Conservation (phyloP, 2,888 invertebrate genomes). For the Eledone cirrhosa region DNA sequence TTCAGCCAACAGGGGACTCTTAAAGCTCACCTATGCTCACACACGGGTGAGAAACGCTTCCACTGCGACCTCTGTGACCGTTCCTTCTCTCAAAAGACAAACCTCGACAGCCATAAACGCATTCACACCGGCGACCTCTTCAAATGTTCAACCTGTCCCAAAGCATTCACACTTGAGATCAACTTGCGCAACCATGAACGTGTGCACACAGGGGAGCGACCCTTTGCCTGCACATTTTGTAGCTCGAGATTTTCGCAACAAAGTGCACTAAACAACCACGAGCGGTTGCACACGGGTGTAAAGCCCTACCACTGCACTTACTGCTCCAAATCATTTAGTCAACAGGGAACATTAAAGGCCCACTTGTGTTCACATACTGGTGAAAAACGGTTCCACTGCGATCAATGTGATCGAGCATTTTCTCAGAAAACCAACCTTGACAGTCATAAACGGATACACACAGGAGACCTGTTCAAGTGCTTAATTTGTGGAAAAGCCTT, state of each 20-base stretch:
- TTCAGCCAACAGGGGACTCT: conserved; percentile 24
- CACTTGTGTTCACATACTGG: conserved; percentile 16
- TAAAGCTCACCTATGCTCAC: conserved; percentile 22
- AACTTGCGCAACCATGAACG: conserved; percentile 24
- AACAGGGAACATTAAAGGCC: conserved; percentile 12
- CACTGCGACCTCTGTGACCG: conserved; percentile 19
- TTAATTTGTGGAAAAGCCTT: conserved; percentile 18
- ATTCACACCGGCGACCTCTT: conserved; percentile 25
- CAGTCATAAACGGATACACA: background rate
- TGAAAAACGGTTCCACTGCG: conserved; percentile 16
- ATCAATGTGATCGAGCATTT: conserved; percentile 13
- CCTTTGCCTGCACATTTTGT: conserved; percentile 2
- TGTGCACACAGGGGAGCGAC: conserved; percentile 15
- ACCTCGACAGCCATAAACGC: conserved; percentile 25
- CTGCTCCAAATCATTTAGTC: conserved; percentile 19
- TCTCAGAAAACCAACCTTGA: conserved; percentile 17
- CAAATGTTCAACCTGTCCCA: conserved; percentile 19
- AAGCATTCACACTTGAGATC: conserved; percentile 10
- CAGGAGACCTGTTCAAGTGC: conserved; percentile 19
- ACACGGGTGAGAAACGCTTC: conserved; percentile 16
- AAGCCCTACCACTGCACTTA: conserved; percentile 23
- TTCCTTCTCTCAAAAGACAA: conserved; percentile 16
- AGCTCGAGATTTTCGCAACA: conserved; percentile 21
- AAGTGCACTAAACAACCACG: conserved; percentile 21
- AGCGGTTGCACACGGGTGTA: background rate